Percentiles rank a stretch among this genome's conserved stretches.
phyloP scores from a whole-genome alignment of 2,888 invertebrate species.

The Callinectes sapidus region DNA sequence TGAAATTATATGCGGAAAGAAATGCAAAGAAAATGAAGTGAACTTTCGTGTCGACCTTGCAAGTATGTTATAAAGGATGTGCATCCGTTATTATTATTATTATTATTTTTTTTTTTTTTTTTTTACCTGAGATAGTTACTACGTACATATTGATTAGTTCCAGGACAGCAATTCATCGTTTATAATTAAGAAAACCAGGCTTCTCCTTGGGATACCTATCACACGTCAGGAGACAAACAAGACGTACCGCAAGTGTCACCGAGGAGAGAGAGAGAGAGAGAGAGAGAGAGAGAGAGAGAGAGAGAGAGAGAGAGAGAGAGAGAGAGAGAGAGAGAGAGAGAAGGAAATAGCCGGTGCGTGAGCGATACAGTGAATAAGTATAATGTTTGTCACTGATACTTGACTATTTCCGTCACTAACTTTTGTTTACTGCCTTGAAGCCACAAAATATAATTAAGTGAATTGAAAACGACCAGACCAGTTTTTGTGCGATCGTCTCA shows the following conservation, averaged over 20 bases:
- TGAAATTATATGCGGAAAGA: not conserved
- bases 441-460: not conserved
- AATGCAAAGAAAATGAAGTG: not conserved
- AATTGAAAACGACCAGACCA: conserved; percentile 5
- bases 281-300: not conserved
- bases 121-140: not conserved
- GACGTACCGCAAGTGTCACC: not conserved
- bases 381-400: not conserved
- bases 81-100: not conserved
- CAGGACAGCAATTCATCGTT: not conserved
- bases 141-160: not conserved
- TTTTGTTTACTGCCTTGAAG: not conserved
- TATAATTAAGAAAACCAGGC: not conserved
- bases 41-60: not conserved
- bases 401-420: not conserved
- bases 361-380: not conserved
- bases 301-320: conserved; percentile 1
- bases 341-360: not conserved
- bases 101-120: too few species aligned
- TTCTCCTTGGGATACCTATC: not conserved
- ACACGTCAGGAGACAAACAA: not conserved
- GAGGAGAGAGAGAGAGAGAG: not conserved
- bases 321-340: conserved; percentile 1
- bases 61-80: not conserved
- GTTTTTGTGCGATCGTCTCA: conserved; percentile 16